Evolutionary conservation across 2,797 vertebrate genomes (phyloP), one percentile per base, ranked within the genome.

Genomic region (Amblyopsis hoosieri): DNA sequence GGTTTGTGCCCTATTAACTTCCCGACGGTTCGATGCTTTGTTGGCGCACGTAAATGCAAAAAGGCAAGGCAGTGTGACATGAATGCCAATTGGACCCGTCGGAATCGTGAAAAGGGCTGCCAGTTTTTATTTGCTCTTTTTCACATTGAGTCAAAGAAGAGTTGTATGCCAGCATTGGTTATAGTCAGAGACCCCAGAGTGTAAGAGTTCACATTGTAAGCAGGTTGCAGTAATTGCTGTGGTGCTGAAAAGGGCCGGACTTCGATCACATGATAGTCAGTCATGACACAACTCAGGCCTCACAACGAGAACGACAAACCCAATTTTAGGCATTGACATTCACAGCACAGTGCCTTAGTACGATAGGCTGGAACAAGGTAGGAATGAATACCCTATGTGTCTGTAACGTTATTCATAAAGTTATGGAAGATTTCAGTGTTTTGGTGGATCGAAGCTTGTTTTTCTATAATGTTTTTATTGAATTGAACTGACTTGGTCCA

Each of bases 181-280:
- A 67, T 66, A 86, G 77, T 85, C 84, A 72, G 61, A 75, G 78
- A 84, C 75, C 83, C 82, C 84, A 81, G 63, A 75, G 86, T 29
- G 37, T 46, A 67, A 83, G 81, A 83, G 84, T 90, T 85, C 77
- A 89, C 87, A 91, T 89, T 91, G 86, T 83, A 74, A 81, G 82
- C 72, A 87, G 84, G 89, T 78, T 84, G 64, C 83, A 84, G 82
- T 67, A 57, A 91, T 87, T 81, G 81, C 90, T 81, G 86, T 90
- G 91, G 91, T 77, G 89, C 86, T 91, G 86, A 90, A 90, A 89
- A 80, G 68, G 59, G 71, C 74, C 82, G 73, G 70, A 79, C 85
- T 83, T 86, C 82, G 81, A 87, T 94, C 93, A 92, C 91, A 89
- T 93, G 92, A 93, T 81, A 78, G 90, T 92, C 90, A 48, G 46